Evolutionary conservation across 2,888 invertebrate species (phyloP), one percentile per base, ranked within the genome.

Genomic region (Chymomyza amoena): DNA sequence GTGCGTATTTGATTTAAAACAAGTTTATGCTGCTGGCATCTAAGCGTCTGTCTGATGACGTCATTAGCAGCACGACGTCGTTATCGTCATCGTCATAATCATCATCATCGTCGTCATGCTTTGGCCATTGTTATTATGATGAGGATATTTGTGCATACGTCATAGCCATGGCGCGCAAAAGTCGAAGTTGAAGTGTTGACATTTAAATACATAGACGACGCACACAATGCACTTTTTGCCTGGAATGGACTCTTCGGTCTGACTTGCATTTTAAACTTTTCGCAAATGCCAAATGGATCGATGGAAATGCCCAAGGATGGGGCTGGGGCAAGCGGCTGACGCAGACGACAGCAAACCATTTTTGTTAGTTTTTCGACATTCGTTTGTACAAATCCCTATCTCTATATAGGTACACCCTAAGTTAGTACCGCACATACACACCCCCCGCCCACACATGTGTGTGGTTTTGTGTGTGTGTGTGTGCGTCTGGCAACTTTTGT

Each of bases 131-230:
- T 7, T 4, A 6, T 45, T 13, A 13, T 45, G 2, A 39, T 39
- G 6, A 45, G 0, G 10, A 6, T 45, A 45, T 45, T 45, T 45
- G 39, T 45, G 39, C 39, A 45, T 45, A 54, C 54, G 54, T 54
- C 54, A 54, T 20, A 20, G 54, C 54, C 18, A 57, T 57, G 57
- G 36, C 50, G 50, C 67, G 69, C 72, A 83, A 85, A 77, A 76
- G 73, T 83, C 83, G 87, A 82, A 87, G 81, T 82, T 84, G 74
- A 87, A 87, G 83, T 82, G 87, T 83, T 84, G 83, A 84, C 83
- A 84, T 87, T 84, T 87, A 78, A 73, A 72, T 72, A 73, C 61
- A 36, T 9, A 28, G n/a, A 60, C 36, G 25, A n/a, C 61, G 32
- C 18, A 64, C 52, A 63, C 54, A 61, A 32, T 32, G 32, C 57